Base-by-base conservation (phyloP, 2,888 invertebrate species). In the Busseola fusca region DNA sequence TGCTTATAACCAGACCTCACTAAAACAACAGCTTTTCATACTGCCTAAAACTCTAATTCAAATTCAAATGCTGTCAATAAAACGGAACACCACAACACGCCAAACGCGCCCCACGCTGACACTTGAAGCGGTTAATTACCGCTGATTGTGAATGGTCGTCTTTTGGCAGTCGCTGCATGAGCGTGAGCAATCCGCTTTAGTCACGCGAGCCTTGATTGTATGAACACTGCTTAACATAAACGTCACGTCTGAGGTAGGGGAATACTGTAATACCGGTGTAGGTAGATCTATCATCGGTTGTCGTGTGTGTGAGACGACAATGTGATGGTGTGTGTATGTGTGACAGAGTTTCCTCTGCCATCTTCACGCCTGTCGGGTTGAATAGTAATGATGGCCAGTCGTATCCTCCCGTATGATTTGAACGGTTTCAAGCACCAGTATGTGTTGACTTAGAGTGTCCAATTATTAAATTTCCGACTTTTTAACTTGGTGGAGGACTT, bases 131-230 rank as follows among this genome's bases (percentile, higher is more conserved):
- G 84, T 83, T 86, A 87, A 83, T 50, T 50, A 10, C 48, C 10
- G 85, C 78, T 77, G 84, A 84, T 84, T 84, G 83, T 81, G 85
- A 86, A 84, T 81, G 64, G 82, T 30, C 69, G 83, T 77, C 87
- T 86, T 83, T 82, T 81, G 82, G 76, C 83, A 76, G 84, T 78
- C 78, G 63, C 64, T 74, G 76, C 79, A 80, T 75, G 80, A 76
- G 57, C 69, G 69, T 69, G 76, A 76, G 27, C 72, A 73, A 52
- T 45, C 52, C 42, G 74, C 63, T 73, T 72, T 57, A 76, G 74
- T 71, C 82, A 79, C 82, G 84, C 75, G 34, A 85, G 30, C 34
- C 64, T 52, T 73, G 74, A 82, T 79, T 79, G 80, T 69, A 30
- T 70, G 64, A 58, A 69, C 56, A 62, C 59, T 79, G 56, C 48